Percentiles rank a stretch among this genome's conserved stretches.
Evolutionary conservation across 2,888 invertebrate genomes (phyloP).

Genomic region (Drosophila borborema): DNA sequence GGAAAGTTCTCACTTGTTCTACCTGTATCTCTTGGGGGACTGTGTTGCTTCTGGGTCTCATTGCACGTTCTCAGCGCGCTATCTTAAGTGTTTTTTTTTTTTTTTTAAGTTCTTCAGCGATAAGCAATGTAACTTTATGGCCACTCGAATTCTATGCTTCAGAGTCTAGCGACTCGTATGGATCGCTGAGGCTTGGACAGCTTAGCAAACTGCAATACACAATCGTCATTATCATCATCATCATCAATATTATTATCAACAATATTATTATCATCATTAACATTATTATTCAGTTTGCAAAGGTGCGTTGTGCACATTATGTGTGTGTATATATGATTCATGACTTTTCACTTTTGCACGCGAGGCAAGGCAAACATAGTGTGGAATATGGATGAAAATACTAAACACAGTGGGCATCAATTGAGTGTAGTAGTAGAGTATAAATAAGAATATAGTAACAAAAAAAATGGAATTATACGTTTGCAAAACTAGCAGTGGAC

Average conservation of each 20-base stretch:
- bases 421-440: background rate
- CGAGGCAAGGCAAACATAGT: slow-evolving; percentile 39
- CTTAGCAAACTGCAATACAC: slow-evolving; percentile 27
- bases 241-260: slow-evolving; percentile 25
- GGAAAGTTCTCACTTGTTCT: slow-evolving; percentile 12
- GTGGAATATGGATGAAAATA: slow-evolving; percentile 25
- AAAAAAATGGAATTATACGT: too few species aligned
- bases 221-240: slow-evolving; percentile 25
- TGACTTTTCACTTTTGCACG: slow-evolving; percentile 78
- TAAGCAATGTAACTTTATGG: slow-evolving; percentile 79
- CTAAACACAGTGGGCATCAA: slow-evolving; percentile 27
- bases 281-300: slow-evolving; percentile 53
- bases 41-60: slow-evolving; percentile 29
- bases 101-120: slow-evolving; percentile 77
- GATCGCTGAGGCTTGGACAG: slow-evolving; percentile 24
- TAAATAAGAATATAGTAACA: too few species aligned
- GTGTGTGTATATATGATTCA: slow-evolving; percentile 72
- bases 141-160: slow-evolving; percentile 61
- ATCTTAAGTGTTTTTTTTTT: slow-evolving; percentile 73
- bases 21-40: slow-evolving; percentile 12
- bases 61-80: slow-evolving; percentile 66
- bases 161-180: slow-evolving; percentile 25
- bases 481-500: too few species aligned
- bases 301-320: slow-evolving; percentile 68
- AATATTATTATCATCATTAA: slow-evolving; percentile 36